These are phyloP conservation scores for Amphipyra berbera DNA, from an alignment of 2,888 invertebrate genomes.

Conservation along the genomic window DNA sequence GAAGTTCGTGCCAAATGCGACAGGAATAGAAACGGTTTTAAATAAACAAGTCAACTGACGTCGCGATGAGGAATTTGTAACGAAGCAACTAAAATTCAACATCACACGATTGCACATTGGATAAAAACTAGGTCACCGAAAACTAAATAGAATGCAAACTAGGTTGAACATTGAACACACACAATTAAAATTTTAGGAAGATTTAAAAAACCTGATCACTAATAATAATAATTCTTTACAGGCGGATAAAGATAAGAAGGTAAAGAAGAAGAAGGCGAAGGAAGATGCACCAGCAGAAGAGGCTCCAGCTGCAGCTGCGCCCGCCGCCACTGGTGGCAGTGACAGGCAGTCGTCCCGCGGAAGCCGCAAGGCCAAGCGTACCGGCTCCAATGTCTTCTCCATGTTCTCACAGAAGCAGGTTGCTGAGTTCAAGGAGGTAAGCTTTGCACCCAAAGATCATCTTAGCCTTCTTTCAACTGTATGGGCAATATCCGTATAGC, in stretches of 20 bases:
- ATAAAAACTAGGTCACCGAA: neutral
- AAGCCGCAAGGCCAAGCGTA: constrained; percentile 95
- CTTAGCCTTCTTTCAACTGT: neutral
- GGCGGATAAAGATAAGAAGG: constrained; percentile 98
- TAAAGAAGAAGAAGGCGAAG: constrained; percentile 95
- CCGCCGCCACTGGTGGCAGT: constrained; percentile 91
- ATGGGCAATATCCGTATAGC: neutral
- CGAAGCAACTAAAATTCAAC: neutral
- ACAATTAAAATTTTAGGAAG: neutral
- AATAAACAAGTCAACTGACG: constrained; percentile 4
- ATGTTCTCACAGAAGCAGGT: constrained; percentile 99
- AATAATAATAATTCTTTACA: constrained; percentile 71
- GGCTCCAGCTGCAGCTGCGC: constrained; percentile 91
- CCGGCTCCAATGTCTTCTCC: constrained; percentile 98
- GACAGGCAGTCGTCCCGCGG: constrained; percentile 95
- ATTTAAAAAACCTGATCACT: neutral
- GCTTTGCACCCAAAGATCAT: constrained; percentile 40
- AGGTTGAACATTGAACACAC: constrained; percentile 26
- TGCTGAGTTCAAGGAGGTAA: constrained; percentile 98
- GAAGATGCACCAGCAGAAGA: constrained; percentile 92
- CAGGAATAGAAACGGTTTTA: constrained; percentile 11
- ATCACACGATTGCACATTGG: neutral
- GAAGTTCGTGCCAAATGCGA: neutral
- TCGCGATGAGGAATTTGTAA: neutral
- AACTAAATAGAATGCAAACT: constrained; percentile 23